Percentiles rank a stretch among this genome's conserved stretches.
These are phyloP conservation scores for Phyllostomus discolor DNA, from an alignment of 2,113 vertebrate species.

Conservation along the genomic window DNA sequence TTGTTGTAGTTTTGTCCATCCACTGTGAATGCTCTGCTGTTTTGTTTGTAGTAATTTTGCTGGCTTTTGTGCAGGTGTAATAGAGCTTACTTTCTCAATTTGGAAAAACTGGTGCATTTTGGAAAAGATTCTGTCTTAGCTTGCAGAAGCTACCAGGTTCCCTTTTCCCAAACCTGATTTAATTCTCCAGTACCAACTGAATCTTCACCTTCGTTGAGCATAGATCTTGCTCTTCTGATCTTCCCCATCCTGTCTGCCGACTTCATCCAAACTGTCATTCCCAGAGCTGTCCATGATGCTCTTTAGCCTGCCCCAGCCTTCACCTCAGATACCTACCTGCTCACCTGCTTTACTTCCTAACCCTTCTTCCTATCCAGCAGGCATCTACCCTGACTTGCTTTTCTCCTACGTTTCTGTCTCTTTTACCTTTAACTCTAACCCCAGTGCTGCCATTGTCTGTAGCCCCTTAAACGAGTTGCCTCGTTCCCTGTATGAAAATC, in stretches of 20 bases:
- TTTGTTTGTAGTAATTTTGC: background rate
- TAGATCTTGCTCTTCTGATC: background rate
- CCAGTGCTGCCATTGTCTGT: background rate
- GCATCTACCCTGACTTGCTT: background rate
- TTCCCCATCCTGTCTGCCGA: background rate
- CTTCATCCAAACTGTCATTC: background rate
- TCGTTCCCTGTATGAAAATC: background rate
- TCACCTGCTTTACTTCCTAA: background rate
- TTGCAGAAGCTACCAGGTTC: background rate
- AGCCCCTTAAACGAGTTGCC: background rate
- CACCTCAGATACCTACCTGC: no score
- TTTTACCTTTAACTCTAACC: background rate
- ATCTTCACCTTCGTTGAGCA: background rate
- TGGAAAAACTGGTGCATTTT: background rate
- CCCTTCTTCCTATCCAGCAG: background rate
- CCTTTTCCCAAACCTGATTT: background rate
- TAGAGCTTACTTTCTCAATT: background rate
- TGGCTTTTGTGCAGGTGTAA: background rate
- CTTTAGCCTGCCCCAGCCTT: background rate
- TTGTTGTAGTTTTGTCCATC: background rate
- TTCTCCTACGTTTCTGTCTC: background rate
- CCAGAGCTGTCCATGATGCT: background rate
- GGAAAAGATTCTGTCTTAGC: background rate
- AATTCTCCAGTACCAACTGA: background rate
- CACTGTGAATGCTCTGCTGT: background rate